Evolutionary conservation across 2,113 vertebrate species (phyloP).

Genomic region (Tapirus terrestris): DNA sequence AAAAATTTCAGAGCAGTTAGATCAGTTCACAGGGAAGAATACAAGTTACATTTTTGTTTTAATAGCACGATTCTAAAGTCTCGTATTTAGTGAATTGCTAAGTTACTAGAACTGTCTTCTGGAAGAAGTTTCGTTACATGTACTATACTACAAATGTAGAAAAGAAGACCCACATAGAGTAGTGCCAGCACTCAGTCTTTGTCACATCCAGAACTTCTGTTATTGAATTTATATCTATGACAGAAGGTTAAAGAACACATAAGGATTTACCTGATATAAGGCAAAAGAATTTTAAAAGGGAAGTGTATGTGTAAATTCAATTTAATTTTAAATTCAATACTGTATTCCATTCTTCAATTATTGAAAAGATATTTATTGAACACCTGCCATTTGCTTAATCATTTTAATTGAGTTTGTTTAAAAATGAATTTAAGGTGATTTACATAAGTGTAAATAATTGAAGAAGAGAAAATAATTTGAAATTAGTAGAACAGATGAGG

Average conservation of each 20-base stretch:
- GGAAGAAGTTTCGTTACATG: background rate
- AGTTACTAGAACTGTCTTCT: background rate
- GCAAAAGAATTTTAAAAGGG: background rate
- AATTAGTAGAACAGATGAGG: background rate
- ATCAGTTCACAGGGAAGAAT: conserved; percentile 29
- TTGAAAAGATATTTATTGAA: background rate
- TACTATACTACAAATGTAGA: background rate
- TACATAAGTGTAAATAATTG: background rate
- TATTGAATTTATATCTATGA: background rate
- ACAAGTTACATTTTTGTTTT: conserved; percentile 25
- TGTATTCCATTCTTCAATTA: background rate
- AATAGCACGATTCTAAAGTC: background rate
- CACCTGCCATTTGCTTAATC: background rate
- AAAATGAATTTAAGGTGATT: background rate
- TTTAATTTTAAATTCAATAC: background rate
- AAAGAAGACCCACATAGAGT: background rate
- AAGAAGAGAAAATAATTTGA: conserved; percentile 22
- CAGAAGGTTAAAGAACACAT: background rate
- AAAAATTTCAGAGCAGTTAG: conserved; percentile 19
- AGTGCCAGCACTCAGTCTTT: background rate
- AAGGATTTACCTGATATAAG: background rate
- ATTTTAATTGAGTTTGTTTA: conserved; percentile 3
- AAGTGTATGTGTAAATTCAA: background rate
- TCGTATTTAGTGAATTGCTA: background rate
- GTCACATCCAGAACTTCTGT: background rate